Conservation (phyloP, 2,888 invertebrate species). For the Ormyrus pomaceus region DNA sequence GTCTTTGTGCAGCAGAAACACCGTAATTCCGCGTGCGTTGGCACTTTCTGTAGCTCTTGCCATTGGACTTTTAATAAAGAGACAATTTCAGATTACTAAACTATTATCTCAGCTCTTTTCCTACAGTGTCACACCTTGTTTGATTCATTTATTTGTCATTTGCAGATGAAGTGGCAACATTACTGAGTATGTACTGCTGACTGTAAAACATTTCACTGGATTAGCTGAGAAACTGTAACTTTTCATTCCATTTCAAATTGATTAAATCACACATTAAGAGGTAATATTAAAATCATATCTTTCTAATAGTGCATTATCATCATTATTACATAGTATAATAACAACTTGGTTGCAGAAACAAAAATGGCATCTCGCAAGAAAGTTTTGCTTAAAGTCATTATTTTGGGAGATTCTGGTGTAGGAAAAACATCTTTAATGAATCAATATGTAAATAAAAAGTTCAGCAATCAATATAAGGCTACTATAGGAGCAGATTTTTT, state of each 20-base stretch:
- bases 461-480: slow-evolving; percentile 99
- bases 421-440: slow-evolving; percentile 99
- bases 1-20: background rate
- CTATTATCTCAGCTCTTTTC: slow-evolving; percentile 4
- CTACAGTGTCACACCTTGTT: slow-evolving; percentile 8
- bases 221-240: background rate
- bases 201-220: background rate
- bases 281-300: slow-evolving; percentile 4
- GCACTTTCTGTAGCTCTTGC: background rate
- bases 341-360: slow-evolving; percentile 42
- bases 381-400: slow-evolving; percentile 97
- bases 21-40: background rate
- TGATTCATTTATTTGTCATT: slow-evolving; percentile 46
- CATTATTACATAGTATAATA: background rate
- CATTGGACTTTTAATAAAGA: background rate
- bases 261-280: slow-evolving; percentile 5
- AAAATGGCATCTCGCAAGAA: slow-evolving; percentile 96
- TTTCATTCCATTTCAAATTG: slow-evolving; percentile 16
- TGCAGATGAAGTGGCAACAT: slow-evolving; percentile 44
- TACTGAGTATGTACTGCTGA: slow-evolving; percentile 43
- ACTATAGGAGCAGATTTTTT: slow-evolving; percentile 99
- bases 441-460: slow-evolving; percentile 99
- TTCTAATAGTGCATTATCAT: background rate
- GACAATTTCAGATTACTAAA: background rate
- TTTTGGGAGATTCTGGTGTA: slow-evolving; percentile 98